A percentile compares a stretch with the other conserved stretches of the same genome.
Evolutionary conservation across 1,140 invertebrate species (phyloP).

Genomic region (Rhizoglyphus robini): DNA sequence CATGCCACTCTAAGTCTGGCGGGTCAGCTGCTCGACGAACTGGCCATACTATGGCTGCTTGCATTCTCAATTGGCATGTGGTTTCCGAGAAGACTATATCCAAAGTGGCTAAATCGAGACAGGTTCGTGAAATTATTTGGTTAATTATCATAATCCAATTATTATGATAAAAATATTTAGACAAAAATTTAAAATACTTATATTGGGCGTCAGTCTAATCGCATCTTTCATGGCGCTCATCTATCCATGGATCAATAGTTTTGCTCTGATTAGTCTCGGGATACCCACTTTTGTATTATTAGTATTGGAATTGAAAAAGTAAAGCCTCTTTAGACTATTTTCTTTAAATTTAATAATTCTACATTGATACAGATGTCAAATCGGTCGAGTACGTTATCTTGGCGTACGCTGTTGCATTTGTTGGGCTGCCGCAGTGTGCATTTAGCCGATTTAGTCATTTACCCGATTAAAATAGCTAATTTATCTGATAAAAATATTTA

Average conservation of each 20-base stretch:
- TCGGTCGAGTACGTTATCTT: conserved; percentile 47
- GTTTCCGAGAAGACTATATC: conserved; percentile 52
- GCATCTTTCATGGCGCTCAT: conserved; percentile 51
- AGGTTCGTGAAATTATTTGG: conserved; percentile 36
- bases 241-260: conserved; percentile 58
- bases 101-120: conserved; percentile 46
- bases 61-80: conserved; percentile 58
- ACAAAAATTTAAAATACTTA: conserved; percentile 25
- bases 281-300: conserved; percentile 51
- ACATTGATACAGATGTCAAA: conserved; percentile 42
- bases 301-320: conserved; percentile 50
- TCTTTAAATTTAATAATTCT: background rate
- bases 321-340: conserved; percentile 23
- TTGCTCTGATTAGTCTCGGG: conserved; percentile 57
- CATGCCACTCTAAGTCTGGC: conserved; percentile 64
- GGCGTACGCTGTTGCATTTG: conserved; percentile 49
- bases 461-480: no score
- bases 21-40: conserved; percentile 60
- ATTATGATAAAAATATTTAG: conserved; percentile 16
- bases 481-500: no score
- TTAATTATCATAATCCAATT: conserved; percentile 14
- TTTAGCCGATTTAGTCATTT: no score
- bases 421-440: no score
- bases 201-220: conserved; percentile 42
- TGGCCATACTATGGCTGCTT: conserved; percentile 64